phyloP scores from a whole-genome alignment of 2,113 vertebrate species.

The Lamprotornis superbus region DNA sequence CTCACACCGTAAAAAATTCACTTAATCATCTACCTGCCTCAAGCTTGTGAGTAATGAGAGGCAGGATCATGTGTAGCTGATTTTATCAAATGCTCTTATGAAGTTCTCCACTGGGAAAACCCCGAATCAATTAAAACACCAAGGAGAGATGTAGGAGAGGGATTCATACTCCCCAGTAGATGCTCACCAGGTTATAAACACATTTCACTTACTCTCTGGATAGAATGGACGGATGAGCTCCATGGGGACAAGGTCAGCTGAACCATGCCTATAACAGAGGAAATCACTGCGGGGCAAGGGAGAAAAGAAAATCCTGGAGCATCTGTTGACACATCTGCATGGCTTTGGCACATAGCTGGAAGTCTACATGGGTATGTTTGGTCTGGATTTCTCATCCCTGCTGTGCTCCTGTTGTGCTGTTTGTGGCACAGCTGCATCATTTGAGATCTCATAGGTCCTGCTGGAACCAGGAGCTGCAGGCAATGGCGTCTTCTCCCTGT shows the following conservation, averaged over 20 bases:
- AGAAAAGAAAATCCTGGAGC: background rate
- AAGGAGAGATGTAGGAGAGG: conserved; percentile 24
- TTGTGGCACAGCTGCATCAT: rapidly evolving
- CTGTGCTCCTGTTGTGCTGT: background rate
- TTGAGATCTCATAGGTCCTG: background rate
- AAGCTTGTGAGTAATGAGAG: conserved; percentile 49
- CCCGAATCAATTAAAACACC: conserved; percentile 47
- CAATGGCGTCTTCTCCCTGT: background rate
- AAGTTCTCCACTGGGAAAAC: conserved; percentile 53
- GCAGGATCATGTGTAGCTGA: conserved; percentile 2
- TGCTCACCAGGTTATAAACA: background rate
- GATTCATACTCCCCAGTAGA: background rate
- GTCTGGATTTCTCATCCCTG: background rate
- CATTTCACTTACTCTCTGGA: background rate
- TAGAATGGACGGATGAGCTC: background rate
- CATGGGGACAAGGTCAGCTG: background rate
- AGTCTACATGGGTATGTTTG: background rate
- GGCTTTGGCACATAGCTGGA: background rate
- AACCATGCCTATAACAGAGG: background rate
- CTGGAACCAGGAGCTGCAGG: background rate
- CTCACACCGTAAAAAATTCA: conserved; percentile 41
- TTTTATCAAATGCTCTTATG: conserved; percentile 46
- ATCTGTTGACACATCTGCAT: background rate
- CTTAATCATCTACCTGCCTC: conserved; percentile 60
- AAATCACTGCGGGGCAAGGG: background rate